phyloP scores from a whole-genome alignment of 2,113 vertebrate genomes.

The Myxocyprinus asiaticus region DNA sequence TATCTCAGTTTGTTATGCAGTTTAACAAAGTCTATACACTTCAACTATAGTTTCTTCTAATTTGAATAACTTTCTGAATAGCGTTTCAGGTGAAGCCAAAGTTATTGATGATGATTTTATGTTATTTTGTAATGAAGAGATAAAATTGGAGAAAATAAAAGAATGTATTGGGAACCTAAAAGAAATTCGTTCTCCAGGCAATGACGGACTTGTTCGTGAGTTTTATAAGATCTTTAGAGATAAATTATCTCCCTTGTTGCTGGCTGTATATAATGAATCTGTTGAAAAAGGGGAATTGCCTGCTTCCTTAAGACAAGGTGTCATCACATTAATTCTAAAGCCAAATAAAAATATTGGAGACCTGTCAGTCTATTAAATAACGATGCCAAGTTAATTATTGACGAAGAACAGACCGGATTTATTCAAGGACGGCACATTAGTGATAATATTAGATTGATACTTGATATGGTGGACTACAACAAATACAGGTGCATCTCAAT shows the following conservation, averaged over 20 bases:
- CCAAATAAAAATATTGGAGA: too few species aligned
- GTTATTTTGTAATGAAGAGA: not conserved
- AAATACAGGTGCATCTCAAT: too few species aligned
- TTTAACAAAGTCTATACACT: not conserved
- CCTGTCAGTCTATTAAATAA: too few species aligned
- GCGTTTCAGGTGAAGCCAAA: not conserved
- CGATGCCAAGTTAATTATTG: too few species aligned
- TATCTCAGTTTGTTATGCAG: not conserved
- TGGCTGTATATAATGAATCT: not conserved
- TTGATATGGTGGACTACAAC: too few species aligned
- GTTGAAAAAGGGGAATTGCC: not conserved
- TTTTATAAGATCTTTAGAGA: not conserved
- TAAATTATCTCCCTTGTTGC: not conserved
- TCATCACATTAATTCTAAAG: too few species aligned
- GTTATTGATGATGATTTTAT: not conserved
- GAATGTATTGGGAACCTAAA: not conserved
- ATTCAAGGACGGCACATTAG: too few species aligned
- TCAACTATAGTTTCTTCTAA: not conserved
- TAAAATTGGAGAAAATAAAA: not conserved
- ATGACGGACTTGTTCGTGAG: not conserved
- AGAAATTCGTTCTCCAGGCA: not conserved
- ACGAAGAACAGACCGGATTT: too few species aligned
- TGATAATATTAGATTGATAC: too few species aligned
- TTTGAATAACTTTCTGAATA: not conserved
- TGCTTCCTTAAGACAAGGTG: not conserved